A percentile compares a stretch with the other conserved stretches of the same genome.
Evolutionary conservation across 2,113 vertebrate species (phyloP).

Genomic region (Hystrix brachyura): DNA sequence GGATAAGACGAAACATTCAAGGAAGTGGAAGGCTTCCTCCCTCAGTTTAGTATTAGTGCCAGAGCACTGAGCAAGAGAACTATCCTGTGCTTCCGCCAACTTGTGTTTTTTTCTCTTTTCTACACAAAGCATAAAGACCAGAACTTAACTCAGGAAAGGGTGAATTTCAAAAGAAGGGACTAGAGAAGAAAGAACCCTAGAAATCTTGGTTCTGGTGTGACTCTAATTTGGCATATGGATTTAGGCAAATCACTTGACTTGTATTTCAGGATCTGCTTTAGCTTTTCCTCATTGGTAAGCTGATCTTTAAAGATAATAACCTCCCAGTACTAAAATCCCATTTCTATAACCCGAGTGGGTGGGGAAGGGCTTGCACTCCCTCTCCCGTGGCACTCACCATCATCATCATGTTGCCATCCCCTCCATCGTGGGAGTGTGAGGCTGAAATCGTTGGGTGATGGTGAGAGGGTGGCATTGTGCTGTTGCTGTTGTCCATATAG

Average conservation of each 20-base stretch:
- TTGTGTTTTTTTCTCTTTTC: slow-evolving; percentile 49
- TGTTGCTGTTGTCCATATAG: slow-evolving; percentile 71
- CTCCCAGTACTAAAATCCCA: background rate
- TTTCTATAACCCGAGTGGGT: background rate
- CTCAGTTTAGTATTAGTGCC: background rate
- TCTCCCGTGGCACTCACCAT: slow-evolving; percentile 88
- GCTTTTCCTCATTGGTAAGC: background rate
- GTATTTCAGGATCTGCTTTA: background rate
- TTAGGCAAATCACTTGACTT: background rate
- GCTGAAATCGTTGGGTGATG: slow-evolving; percentile 79
- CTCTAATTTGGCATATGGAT: background rate
- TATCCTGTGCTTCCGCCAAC: background rate
- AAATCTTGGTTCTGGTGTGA: background rate
- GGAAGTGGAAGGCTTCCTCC: background rate
- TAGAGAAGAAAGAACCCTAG: background rate
- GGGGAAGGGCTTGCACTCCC: background rate
- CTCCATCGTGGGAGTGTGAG: slow-evolving; percentile 75
- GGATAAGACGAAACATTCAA: background rate
- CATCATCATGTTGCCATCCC: slow-evolving; percentile 78
- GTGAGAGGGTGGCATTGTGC: slow-evolving; percentile 74
- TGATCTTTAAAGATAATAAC: background rate
- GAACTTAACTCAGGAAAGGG: slow-evolving; percentile 53
- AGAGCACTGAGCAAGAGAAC: background rate
- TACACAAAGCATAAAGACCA: background rate
- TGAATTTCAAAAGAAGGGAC: slow-evolving; percentile 17